These are phyloP conservation scores for Notolepis coatsorum DNA, from an alignment of 2,797 vertebrate species.

Conservation along the genomic window DNA sequence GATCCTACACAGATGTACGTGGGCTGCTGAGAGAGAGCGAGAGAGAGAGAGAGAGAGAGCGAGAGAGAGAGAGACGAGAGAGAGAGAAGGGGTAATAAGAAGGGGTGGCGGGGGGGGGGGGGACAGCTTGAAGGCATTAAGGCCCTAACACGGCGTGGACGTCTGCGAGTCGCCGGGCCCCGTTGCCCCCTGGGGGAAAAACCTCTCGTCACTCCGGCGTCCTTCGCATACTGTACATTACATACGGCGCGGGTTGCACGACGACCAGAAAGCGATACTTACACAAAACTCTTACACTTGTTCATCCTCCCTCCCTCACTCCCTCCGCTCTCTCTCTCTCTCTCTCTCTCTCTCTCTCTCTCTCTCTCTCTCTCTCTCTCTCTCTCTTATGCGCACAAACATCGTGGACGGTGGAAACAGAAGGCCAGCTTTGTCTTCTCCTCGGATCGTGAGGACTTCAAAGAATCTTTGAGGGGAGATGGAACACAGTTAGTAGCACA, in stretches of 20 bases:
- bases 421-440: conserved; percentile 64
- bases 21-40: conserved; percentile 39
- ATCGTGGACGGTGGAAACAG: conserved; percentile 50
- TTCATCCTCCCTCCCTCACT: conserved; percentile 37
- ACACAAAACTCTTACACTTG: neutral
- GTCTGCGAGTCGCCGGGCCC: neutral
- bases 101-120: conserved; percentile 41
- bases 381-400: conserved; percentile 11
- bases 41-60: no score
- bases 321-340: conserved; percentile 20
- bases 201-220: no score
- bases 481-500: conserved; percentile 58
- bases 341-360: neutral
- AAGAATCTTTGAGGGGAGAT: conserved; percentile 67
- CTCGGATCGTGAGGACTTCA: conserved; percentile 60
- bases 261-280: neutral
- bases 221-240: no score
- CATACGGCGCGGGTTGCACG: no score
- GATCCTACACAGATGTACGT: conserved; percentile 62
- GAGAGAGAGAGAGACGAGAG: no score
- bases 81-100: no score
- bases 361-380: conserved; percentile 17
- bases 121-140: conserved; percentile 69
- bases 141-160: neutral
- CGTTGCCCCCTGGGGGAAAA: neutral